Percentiles rank a stretch among this genome's conserved stretches.
Evolutionary conservation across 1,140 invertebrate genomes (phyloP).

Genomic region (Sycophaga agraensis): DNA sequence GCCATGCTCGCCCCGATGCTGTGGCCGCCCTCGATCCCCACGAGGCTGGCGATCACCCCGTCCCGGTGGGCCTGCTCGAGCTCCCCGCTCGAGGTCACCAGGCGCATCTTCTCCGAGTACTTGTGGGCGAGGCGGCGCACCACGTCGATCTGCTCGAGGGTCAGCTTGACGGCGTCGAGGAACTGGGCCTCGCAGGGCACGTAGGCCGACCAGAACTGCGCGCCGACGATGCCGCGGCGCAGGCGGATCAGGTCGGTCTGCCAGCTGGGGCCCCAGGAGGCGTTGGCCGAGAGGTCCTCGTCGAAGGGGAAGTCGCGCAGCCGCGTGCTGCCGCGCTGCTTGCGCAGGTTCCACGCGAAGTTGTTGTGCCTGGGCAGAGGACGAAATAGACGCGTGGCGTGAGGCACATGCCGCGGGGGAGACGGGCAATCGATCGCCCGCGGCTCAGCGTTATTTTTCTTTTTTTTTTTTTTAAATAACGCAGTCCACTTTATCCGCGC

Average conservation of each 20-base stretch:
- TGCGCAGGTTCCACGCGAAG: conserved; percentile 79
- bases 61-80: conserved; percentile 38
- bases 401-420: no score
- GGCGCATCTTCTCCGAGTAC: conserved; percentile 37
- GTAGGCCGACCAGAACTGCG: conserved; percentile 89
- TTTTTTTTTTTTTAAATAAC: no score
- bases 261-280: conserved; percentile 50
- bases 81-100: conserved; percentile 31
- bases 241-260: conserved; percentile 63
- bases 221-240: conserved; percentile 59
- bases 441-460: no score
- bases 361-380: conserved; percentile 82
- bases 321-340: conserved; percentile 70
- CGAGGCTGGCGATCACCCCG: conserved; percentile 74
- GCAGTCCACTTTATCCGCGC: no score
- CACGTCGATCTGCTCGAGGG: conserved; percentile 80
- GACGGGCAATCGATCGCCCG: no score
- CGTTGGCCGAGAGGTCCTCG: conserved; percentile 62
- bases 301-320: conserved; percentile 72
- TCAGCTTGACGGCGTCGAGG: conserved; percentile 76
- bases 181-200: conserved; percentile 81
- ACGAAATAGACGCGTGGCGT: no score
- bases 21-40: conserved; percentile 85
- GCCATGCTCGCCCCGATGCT: conserved; percentile 81
- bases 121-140: conserved; percentile 74